Evolutionary conservation across 2,113 vertebrate genomes (phyloP).

Genomic region (Apeltes quadracus): DNA sequence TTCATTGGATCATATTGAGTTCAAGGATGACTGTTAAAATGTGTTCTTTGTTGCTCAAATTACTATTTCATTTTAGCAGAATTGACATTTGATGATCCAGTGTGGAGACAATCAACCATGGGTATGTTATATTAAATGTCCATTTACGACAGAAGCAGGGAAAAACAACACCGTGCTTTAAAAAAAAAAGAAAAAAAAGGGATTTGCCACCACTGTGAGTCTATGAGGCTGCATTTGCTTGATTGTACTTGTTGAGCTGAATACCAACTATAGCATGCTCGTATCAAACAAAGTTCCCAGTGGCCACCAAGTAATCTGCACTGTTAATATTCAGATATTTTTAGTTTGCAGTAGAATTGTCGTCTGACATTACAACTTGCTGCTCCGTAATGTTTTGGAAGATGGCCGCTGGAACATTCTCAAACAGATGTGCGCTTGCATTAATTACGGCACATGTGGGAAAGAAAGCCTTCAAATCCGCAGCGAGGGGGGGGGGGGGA

Average conservation of each 20-base stretch:
- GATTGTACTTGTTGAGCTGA: not conserved
- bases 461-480: conserved; percentile 67
- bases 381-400: conserved; percentile 2
- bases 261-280: not conserved
- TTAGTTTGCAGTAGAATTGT: not conserved
- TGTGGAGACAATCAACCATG: not conserved
- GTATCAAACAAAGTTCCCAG: no score
- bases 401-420: conserved; percentile 25
- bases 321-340: no score
- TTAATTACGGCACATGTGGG: conserved; percentile 62
- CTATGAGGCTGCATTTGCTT: not conserved
- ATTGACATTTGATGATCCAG: not conserved
- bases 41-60: conserved; percentile 25
- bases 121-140: not conserved
- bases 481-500: conserved; percentile 54
- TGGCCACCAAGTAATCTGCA: not conserved
- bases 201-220: not conserved
- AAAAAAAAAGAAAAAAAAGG: no score
- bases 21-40: conserved; percentile 20
- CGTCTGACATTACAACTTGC: not conserved
- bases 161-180: not conserved
- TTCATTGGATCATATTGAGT: conserved; percentile 28
- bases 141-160: not conserved
- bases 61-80: conserved; percentile 16
- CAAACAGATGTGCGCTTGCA: conserved; percentile 23